Conservation (phyloP, 2,888 invertebrate species). For the Candidula unifasciata region DNA sequence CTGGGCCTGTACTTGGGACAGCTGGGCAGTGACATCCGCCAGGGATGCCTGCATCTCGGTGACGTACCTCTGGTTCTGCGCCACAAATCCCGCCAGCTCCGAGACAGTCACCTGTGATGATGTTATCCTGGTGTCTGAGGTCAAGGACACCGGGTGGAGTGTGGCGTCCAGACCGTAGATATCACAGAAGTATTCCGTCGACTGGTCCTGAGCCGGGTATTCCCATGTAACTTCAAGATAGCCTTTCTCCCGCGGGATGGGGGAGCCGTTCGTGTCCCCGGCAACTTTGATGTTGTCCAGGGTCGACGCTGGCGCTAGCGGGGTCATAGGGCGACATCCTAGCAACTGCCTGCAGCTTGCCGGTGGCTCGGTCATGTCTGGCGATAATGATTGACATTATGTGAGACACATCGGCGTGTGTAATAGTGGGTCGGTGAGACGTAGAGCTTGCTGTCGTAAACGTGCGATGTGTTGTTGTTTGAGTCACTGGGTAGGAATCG, state of each 20-base stretch:
- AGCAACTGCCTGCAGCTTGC: not conserved
- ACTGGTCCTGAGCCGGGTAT: not conserved
- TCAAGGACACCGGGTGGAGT: not conserved
- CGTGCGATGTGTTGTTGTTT: not conserved
- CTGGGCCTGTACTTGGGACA: not conserved
- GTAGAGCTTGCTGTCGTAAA: not conserved
- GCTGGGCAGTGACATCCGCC: not conserved
- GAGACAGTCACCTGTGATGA: not conserved
- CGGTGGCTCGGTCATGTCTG: not conserved
- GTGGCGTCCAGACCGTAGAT: not conserved
- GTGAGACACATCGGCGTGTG: constrained; percentile 22
- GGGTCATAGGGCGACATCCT: not conserved
- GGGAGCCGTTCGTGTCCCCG: not conserved
- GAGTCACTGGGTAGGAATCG: not conserved
- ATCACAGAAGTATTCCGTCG: not conserved
- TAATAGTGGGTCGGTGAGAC: no score
- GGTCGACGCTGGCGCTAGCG: not conserved
- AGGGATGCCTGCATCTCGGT: not conserved
- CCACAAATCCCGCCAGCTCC: not conserved
- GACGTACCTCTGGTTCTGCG: not conserved
- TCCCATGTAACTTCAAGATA: constrained; percentile 15
- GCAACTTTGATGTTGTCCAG: constrained; percentile 1
- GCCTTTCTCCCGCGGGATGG: not conserved
- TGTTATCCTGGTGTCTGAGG: not conserved
- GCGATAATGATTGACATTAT: constrained; percentile 26